Conservation (phyloP, 1,140 invertebrate species). For the Aphis gossypii region DNA sequence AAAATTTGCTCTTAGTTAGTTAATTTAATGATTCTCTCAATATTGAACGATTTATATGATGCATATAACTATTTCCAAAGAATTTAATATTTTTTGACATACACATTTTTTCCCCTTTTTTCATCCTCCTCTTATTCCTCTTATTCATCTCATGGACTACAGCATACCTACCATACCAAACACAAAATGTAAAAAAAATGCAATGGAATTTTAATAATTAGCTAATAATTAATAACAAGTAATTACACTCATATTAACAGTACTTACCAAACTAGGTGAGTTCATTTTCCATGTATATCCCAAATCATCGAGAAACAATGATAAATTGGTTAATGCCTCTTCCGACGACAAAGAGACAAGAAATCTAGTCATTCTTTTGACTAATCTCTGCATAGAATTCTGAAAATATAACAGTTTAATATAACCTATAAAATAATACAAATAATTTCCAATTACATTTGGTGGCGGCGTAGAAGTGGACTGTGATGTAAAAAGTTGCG, state of each 20-base stretch:
- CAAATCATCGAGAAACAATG: slow-evolving; percentile 70
- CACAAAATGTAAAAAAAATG: not conserved
- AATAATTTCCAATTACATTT: slow-evolving; percentile 13
- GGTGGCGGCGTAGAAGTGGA: slow-evolving; percentile 3
- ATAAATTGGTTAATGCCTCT: slow-evolving; percentile 71
- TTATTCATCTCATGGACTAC: not conserved
- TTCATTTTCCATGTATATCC: slow-evolving; percentile 71
- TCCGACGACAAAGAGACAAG: slow-evolving; percentile 77
- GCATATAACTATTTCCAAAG: not conserved
- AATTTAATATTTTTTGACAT: not conserved
- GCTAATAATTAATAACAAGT: not conserved
- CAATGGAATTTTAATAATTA: not conserved
- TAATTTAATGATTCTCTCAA: not conserved
- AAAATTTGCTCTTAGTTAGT: not conserved
- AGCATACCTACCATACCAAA: not conserved
- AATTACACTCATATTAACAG: not conserved
- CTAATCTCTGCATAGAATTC: slow-evolving; percentile 80
- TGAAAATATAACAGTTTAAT: slow-evolving; percentile 61
- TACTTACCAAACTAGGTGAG: slow-evolving; percentile 69
- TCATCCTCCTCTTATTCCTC: not conserved
- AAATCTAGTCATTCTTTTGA: slow-evolving; percentile 91
- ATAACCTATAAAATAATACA: not conserved
- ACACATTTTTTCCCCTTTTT: not conserved
- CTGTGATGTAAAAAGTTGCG: slow-evolving; percentile 69
- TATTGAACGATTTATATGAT: not conserved